Conservation (phyloP, 2,797 vertebrate genomes). For the Mus caroli region DNA sequence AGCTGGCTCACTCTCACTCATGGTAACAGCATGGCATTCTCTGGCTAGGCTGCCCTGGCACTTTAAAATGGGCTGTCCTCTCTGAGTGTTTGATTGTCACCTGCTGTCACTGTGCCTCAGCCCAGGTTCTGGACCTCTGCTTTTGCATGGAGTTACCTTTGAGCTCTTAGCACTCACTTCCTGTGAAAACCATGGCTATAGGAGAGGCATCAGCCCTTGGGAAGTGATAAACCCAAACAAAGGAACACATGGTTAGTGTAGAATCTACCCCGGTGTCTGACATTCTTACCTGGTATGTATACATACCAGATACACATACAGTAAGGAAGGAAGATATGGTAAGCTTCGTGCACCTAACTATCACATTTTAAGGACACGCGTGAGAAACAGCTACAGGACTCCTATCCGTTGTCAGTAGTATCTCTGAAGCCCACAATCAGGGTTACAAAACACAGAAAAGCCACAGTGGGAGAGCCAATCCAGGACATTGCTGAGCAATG, state of each 20-base stretch:
- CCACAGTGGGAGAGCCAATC: too few species aligned
- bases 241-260: background rate
- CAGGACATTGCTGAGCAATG: too few species aligned
- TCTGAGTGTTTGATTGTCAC: background rate
- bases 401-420: background rate
- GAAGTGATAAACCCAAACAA: background rate
- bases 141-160: background rate
- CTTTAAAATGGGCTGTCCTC: background rate
- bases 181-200: background rate
- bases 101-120: background rate
- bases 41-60: background rate
- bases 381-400: background rate
- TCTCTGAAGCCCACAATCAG: background rate
- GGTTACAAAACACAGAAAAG: background rate
- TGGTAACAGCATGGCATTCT: background rate
- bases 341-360: background rate
- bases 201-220: background rate
- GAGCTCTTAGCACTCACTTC: background rate
- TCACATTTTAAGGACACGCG: background rate
- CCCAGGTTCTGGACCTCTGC: background rate
- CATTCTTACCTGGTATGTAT: too few species aligned
- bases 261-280: too few species aligned
- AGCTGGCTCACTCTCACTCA: background rate
- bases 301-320: background rate
- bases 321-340: background rate